Conservation (phyloP, 2,797 vertebrate genomes). For the Anniella stebbinsi region DNA sequence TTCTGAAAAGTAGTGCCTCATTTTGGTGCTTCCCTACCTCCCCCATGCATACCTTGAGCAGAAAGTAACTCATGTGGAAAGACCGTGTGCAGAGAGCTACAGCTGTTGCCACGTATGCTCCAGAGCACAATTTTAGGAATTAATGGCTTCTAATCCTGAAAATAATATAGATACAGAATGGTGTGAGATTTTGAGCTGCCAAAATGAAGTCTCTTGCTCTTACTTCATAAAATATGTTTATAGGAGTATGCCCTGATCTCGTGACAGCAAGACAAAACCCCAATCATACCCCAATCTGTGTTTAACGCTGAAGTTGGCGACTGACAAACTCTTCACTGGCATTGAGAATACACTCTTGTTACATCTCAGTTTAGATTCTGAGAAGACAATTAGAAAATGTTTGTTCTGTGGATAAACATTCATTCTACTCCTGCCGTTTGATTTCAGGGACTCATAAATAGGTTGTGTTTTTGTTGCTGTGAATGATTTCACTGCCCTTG, state of each 20-base stretch:
- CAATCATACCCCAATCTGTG: conserved; percentile 46
- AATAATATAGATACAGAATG: conserved; percentile 69
- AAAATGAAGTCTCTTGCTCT: conserved; percentile 57
- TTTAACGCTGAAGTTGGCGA: conserved; percentile 56
- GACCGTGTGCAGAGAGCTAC: conserved; percentile 70
- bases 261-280: conserved; percentile 40
- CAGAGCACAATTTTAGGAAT: conserved; percentile 79
- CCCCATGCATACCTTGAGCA: conserved; percentile 56
- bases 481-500: conserved; percentile 55
- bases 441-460: conserved; percentile 61
- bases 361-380: conserved; percentile 65
- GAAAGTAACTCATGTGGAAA: conserved; percentile 74
- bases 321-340: conserved; percentile 56
- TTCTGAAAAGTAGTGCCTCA: conserved; percentile 45
- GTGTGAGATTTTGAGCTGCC: conserved; percentile 60
- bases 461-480: conserved; percentile 58
- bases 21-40: conserved; percentile 47
- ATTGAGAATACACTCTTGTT: conserved; percentile 52
- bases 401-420: conserved; percentile 57
- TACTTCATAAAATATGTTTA: conserved; percentile 74
- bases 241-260: conserved; percentile 49
- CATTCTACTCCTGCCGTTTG: conserved; percentile 59
- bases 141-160: conserved; percentile 75
- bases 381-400: conserved; percentile 57
- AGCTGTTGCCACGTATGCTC: conserved; percentile 76